Percentiles rank a stretch among this genome's conserved stretches.
These are phyloP conservation scores for Indicator maculatus DNA, from an alignment of 2,113 vertebrate species.

Conservation along the genomic window DNA sequence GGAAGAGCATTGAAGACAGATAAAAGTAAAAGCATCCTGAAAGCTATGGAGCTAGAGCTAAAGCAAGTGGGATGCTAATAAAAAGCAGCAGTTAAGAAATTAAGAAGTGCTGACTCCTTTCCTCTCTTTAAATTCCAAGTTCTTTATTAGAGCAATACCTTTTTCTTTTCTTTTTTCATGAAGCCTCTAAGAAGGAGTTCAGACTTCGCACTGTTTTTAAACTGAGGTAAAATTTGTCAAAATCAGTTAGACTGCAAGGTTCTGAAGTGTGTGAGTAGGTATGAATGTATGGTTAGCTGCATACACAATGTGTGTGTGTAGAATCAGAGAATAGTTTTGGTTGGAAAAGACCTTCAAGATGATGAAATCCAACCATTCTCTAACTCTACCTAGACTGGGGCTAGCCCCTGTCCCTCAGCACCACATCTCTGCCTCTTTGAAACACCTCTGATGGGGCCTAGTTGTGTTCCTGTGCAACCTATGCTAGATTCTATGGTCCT, in stretches of 20 bases:
- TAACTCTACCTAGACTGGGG: too few relatives aligned
- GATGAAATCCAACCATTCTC: too few relatives aligned
- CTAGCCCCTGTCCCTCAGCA: too few relatives aligned
- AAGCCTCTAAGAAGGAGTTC: background rate
- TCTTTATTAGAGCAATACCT: background rate
- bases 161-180: background rate
- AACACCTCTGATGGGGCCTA: too few relatives aligned
- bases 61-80: background rate
- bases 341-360: too few relatives aligned
- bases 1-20: background rate
- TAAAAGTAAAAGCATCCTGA: background rate
- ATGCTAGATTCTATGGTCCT: too few relatives aligned
- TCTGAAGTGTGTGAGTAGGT: accelerated
- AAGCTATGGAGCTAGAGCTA: background rate
- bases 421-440: too few relatives aligned
- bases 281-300: background rate
- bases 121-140: background rate
- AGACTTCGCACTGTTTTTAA: background rate
- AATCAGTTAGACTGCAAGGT: background rate
- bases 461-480: too few relatives aligned
- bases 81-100: conserved; percentile 19
- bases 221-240: background rate
- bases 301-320: accelerated
- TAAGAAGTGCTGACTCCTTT: background rate
- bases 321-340: too few relatives aligned